Base-by-base conservation (phyloP, 2,797 vertebrate species). In the Rhinichthys osculus region DNA sequence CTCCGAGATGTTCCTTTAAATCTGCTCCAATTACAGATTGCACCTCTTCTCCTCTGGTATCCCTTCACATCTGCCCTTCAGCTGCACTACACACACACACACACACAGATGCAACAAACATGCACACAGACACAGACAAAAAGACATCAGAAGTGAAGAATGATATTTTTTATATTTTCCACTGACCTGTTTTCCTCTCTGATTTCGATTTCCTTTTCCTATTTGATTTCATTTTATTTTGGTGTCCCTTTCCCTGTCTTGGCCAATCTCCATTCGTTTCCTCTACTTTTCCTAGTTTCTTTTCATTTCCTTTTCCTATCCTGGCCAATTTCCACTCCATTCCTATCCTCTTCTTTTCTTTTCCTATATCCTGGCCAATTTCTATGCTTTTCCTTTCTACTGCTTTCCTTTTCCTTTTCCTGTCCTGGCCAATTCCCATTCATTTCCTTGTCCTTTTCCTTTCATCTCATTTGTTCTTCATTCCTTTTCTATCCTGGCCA, bases 11-110 rank as follows among this genome's bases (percentile, higher is more conserved):
- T 78, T 88, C 83, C 74, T 52, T 69, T 57, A 81, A 70, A 87
- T 87, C 78, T 86, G 44, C 38, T 85, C 69, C 76, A 88, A 80
- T 88, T 72, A 86, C 76, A 74, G 67, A 69, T 85, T 80, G 64
- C 57, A 79, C 47, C 47, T 54, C 47, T 44, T 42, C 16, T 87
- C 52, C 72, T 59, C 52, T 87, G 66, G 44, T 80, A 52, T 70
- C 82, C 62, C 38, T 70, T 47, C 66, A 57, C 8, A 47, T 44
- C 80, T 42, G 66, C 72, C 59, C 67, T 77, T 72, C 83, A 86
- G 57, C 69, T 42, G 62, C 52, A 47, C 35, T 19, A 27, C 8
- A 76, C 33, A 54, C 13, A n/a, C n/a, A 47, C 77, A 44, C 21
- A 71, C 35, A 70, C n/a, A 44, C 27, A 19, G 0, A 76, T 1